Conservation (phyloP, 2,113 vertebrate species). For the Rissa tridactyla region DNA sequence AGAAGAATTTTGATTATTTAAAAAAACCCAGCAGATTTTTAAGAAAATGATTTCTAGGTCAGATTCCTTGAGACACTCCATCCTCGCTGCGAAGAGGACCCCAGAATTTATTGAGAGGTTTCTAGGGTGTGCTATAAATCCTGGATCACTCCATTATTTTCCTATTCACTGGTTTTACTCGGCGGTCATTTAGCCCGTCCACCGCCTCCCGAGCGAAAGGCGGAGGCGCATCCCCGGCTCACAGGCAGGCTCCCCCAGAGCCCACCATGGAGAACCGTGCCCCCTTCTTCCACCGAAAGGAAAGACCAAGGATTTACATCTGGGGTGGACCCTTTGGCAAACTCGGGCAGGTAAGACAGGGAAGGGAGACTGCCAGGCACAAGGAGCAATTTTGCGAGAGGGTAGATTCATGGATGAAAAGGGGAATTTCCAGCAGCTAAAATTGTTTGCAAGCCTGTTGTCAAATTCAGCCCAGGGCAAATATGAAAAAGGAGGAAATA, state of each 20-base stretch:
- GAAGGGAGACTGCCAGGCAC: neutral
- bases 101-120: conserved; percentile 35
- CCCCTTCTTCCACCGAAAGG: neutral
- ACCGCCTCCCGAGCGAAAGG: neutral
- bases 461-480: neutral
- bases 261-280: neutral
- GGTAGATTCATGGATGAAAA: neutral
- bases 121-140: conserved; percentile 50
- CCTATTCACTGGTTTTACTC: conserved; percentile 49
- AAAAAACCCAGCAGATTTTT: neutral
- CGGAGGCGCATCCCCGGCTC: neutral
- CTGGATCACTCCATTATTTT: conserved; percentile 26
- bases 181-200: neutral
- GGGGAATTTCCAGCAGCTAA: neutral
- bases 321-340: neutral
- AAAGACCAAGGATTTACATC: neutral
- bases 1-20: conserved; percentile 31
- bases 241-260: neutral
- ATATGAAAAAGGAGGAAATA: neutral
- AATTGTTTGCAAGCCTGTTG: neutral
- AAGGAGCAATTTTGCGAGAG: neutral
- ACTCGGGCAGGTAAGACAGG: neutral
- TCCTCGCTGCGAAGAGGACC: neutral
- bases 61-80: neutral
- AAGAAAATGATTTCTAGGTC: neutral